These are phyloP conservation scores for Glaucopsyche alexis DNA, from an alignment of 2,888 invertebrate genomes.

Conservation along the genomic window DNA sequence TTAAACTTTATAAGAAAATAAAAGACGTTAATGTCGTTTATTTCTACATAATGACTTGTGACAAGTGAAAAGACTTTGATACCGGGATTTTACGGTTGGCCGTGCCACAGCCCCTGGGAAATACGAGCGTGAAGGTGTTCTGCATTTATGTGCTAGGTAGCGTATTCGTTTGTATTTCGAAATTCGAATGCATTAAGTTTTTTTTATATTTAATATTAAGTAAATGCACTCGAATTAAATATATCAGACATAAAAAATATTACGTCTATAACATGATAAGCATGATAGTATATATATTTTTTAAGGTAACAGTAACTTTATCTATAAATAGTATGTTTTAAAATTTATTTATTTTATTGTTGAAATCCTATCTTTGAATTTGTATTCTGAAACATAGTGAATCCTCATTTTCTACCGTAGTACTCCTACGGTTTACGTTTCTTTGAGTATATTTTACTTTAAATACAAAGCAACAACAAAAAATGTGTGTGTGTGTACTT, in stretches of 20 bases:
- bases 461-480: too few relatives aligned
- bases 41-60: constrained; percentile 15
- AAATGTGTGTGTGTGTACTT: too few relatives aligned
- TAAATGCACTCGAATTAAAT: neutral
- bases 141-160: constrained; percentile 33
- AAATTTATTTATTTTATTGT: too few relatives aligned
- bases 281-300: too few relatives aligned
- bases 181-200: constrained; percentile 34
- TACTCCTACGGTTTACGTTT: too few relatives aligned
- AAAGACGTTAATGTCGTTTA: neutral
- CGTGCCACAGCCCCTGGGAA: constrained; percentile 26
- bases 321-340: neutral
- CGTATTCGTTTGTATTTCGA: constrained; percentile 21
- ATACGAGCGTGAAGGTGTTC: constrained; percentile 30
- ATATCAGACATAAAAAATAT: too few relatives aligned
- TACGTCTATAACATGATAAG: too few relatives aligned
- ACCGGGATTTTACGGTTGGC: constrained; percentile 22
- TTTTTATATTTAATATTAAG: neutral
- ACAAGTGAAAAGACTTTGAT: constrained; percentile 23
- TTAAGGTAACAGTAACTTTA: too few relatives aligned
- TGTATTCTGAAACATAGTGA: too few relatives aligned
- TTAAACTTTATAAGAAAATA: neutral
- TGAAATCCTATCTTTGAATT: too few relatives aligned
- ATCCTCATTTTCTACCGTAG: too few relatives aligned
- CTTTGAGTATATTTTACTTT: too few relatives aligned